A percentile compares a stretch with the other conserved stretches of the same genome.
Evolutionary conservation across 2,797 vertebrate genomes (phyloP).

Genomic region (Leptodactylus fallax): DNA sequence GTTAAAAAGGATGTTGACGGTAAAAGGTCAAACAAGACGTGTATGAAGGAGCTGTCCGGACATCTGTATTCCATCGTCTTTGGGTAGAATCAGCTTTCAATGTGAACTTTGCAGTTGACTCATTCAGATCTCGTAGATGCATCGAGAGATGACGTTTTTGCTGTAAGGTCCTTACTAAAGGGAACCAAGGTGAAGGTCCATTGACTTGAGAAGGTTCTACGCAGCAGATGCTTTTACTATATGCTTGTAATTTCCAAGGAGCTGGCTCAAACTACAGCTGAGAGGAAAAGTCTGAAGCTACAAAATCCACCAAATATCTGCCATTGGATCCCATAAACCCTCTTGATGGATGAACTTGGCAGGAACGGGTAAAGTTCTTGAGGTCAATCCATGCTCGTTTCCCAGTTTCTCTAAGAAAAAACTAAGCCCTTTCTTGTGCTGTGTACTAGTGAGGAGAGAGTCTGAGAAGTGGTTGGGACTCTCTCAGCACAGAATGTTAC

Average conservation of each 20-base stretch:
- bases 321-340: background rate
- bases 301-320: background rate
- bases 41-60: conserved; percentile 39
- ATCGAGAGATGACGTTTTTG: background rate
- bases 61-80: conserved; percentile 12
- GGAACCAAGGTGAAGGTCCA: background rate
- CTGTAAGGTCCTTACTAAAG: background rate
- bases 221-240: background rate
- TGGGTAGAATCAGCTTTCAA: background rate
- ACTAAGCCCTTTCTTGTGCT: conserved; percentile 60
- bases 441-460: conserved; percentile 51
- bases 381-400: conserved; percentile 45
- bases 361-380: background rate
- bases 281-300: background rate
- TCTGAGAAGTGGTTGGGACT: conserved; percentile 12
- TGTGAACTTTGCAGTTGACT: conserved; percentile 19
- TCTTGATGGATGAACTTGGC: background rate
- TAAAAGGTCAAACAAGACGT: conserved; percentile 35
- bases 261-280: background rate
- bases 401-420: conserved; percentile 21
- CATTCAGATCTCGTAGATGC: background rate
- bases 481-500: conserved; percentile 44
- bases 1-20: conserved; percentile 3
- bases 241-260: background rate
- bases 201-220: background rate